Conservation (phyloP, 2,888 invertebrate genomes). For the Clusia tigrina region DNA sequence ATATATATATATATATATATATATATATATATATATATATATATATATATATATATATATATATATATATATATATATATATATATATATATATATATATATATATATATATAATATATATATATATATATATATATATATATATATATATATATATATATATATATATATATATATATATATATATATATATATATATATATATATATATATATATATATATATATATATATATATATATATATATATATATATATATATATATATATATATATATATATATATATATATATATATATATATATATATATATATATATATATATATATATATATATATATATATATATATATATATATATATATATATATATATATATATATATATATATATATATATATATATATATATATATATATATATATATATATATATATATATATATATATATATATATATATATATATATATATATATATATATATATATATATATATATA, state of each 20-base stretch:
- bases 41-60: too few relatives aligned
- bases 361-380: neutral
- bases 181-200: conserved; percentile 18
- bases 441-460: conserved; percentile 25
- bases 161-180: conserved; percentile 19
- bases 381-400: conserved; percentile 17
- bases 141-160: conserved; percentile 13
- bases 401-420: conserved; percentile 15
- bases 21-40: too few relatives aligned
- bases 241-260: neutral
- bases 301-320: conserved; percentile 14
- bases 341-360: neutral
- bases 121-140: conserved; percentile 15
- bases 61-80: conserved; percentile 14
- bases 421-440: conserved; percentile 14
- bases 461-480: conserved; percentile 23
- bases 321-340: conserved; percentile 15
- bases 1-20: too few relatives aligned
- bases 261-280: conserved; percentile 9
- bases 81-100: conserved; percentile 17
- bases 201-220: conserved; percentile 19
- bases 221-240: conserved; percentile 19
- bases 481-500: conserved; percentile 36
- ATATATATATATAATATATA: conserved; percentile 12
- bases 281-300: conserved; percentile 14